Conservation (phyloP, 2,888 invertebrate species). For the Lagria hirta region DNA sequence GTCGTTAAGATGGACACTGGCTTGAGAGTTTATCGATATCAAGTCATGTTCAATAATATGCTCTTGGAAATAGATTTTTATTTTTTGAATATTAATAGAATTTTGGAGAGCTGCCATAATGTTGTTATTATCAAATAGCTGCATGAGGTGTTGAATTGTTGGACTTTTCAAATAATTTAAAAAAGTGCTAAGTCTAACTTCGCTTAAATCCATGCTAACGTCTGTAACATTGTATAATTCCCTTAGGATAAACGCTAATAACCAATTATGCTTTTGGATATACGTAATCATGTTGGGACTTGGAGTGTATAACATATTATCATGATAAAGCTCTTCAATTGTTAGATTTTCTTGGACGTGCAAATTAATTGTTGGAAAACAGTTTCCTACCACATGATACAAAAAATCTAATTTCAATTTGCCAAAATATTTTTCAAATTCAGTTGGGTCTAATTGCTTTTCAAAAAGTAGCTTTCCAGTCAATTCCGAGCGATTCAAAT, state of each 20-base stretch:
- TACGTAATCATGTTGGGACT: conserved; percentile 62
- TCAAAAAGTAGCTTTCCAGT: conserved; percentile 70
- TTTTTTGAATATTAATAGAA: conserved; percentile 57
- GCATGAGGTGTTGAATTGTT: conserved; percentile 58
- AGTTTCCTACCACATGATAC: conserved; percentile 71
- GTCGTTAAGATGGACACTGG: conserved; percentile 30
- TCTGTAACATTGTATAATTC: conserved; percentile 62
- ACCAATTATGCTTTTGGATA: conserved; percentile 67
- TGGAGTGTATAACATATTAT: conserved; percentile 48
- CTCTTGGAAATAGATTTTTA: conserved; percentile 55
- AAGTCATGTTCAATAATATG: conserved; percentile 37
- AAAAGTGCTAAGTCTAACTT: conserved; percentile 59
- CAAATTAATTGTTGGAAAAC: conserved; percentile 66
- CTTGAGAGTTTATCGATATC: conserved; percentile 16
- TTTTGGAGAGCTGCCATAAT: conserved; percentile 62
- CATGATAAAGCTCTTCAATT: conserved; percentile 55
- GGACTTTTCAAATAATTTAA: conserved; percentile 62
- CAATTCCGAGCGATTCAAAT: conserved; percentile 60
- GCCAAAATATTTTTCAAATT: conserved; percentile 68
- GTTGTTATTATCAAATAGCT: conserved; percentile 61
- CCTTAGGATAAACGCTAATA: conserved; percentile 67
- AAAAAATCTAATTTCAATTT: conserved; percentile 73
- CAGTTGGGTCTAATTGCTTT: conserved; percentile 65
- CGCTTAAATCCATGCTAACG: conserved; percentile 58
- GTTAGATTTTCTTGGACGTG: conserved; percentile 55